A percentile compares a stretch with the other conserved stretches of the same genome.
phyloP scores from a whole-genome alignment of 1,140 invertebrate genomes.

The Drosophila jambulina region DNA sequence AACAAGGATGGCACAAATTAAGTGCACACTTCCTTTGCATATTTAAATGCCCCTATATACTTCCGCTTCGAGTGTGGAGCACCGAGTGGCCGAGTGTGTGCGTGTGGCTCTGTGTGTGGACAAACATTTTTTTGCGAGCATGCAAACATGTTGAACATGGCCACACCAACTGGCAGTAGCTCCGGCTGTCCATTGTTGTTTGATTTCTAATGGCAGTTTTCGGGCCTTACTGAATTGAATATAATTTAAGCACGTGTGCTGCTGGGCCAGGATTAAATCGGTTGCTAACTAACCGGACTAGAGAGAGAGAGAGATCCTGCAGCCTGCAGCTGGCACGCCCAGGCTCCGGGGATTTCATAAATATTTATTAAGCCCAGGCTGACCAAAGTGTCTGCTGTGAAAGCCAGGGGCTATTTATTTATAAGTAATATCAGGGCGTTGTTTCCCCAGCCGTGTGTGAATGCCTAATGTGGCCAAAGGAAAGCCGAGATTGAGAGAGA shows the following conservation, averaged over 20 bases:
- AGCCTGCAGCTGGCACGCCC: slow-evolving; percentile 25
- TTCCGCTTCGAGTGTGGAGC: slow-evolving; percentile 68
- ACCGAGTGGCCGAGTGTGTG: slow-evolving; percentile 14
- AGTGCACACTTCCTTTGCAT: slow-evolving; percentile 83
- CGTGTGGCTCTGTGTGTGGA: slow-evolving; percentile 41
- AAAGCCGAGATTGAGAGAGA: slow-evolving; percentile 16
- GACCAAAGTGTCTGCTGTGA: slow-evolving; percentile 55
- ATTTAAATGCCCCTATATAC: slow-evolving; percentile 83
- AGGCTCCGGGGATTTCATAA: slow-evolving; percentile 37
- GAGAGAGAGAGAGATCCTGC: slow-evolving; percentile 20
- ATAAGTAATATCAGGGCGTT: slow-evolving; percentile 40
- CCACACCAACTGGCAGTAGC: slow-evolving; percentile 54
- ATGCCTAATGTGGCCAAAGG: slow-evolving; percentile 29
- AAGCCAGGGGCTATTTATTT: slow-evolving; percentile 53
- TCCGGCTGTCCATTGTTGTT: slow-evolving; percentile 63
- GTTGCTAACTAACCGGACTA: slow-evolving; percentile 30
- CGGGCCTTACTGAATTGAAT: slow-evolving; percentile 40
- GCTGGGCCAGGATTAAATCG: slow-evolving; percentile 21
- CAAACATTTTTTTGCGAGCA: slow-evolving; percentile 74
- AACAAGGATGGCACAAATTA: slow-evolving; percentile 83
- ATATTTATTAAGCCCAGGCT: slow-evolving; percentile 61
- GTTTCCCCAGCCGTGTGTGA: slow-evolving; percentile 26
- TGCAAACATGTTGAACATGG: slow-evolving; percentile 79
- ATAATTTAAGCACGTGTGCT: slow-evolving; percentile 63
- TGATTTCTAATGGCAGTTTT: slow-evolving; percentile 75